Evolutionary conservation across 2,888 invertebrate genomes (phyloP), one percentile per base, ranked within the genome.

Genomic region (Drosophila kanekoi): DNA sequence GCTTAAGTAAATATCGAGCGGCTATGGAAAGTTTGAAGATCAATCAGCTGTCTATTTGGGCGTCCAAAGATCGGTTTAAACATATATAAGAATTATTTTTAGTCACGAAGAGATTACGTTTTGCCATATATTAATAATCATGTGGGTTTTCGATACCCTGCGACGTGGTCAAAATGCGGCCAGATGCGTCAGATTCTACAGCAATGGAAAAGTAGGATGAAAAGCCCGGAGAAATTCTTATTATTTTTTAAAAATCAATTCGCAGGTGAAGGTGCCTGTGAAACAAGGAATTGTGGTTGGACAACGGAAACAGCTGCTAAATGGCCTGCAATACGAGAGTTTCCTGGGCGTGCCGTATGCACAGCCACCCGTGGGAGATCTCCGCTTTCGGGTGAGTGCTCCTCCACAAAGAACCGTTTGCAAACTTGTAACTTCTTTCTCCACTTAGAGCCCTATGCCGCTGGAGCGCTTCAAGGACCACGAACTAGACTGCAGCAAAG

Each of bases 281-380:
- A 90, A 89, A 43, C 93, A 93, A 59, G 94, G 94, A 1, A 92
- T 93, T 79, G 83, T 94, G 45, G 90, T 92, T 67, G 94, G 94
- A 1, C 90, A 90, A 57, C 73, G 92, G 57, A 79, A 89, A 9
- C 89, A 87, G 51, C 92, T 93, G 41, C 83, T 89, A 1, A 93
- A 92, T 77, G 92, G 93, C 6, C 80, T 90, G 45, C 61, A 91
- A 38, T 94, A 93, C 79, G 92, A 91, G 71, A 91, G 91, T 28
- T 94, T 94, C 76, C 93, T 93, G 71, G 93, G 94, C 1, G 93
- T 94, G 48, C 94, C 94, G 0, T 94, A 94, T 79, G 94, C 94
- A 1, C 93, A 93, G 61, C 93, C 94, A 20, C 94, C 94, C 14
- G 51, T 94, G 23, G 93, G 92, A 1, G 77, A 90, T 4, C 72